Percentiles rank a stretch among this genome's conserved stretches.
phyloP scores from a whole-genome alignment of 2,113 vertebrate species.

The Dromas ardeola region DNA sequence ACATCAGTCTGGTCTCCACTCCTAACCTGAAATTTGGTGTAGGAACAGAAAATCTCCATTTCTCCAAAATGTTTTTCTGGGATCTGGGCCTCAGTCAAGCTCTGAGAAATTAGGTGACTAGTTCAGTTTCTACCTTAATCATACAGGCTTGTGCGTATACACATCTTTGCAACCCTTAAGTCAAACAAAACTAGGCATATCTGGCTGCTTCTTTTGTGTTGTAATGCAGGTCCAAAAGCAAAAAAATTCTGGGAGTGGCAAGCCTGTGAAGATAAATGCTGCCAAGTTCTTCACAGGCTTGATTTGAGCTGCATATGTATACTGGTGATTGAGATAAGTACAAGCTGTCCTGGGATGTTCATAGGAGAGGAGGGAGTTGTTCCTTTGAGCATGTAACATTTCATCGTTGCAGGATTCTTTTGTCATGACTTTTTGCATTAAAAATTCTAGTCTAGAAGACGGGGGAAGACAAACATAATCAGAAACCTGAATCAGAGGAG shows the following conservation, averaged over 20 bases:
- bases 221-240: neutral
- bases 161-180: neutral
- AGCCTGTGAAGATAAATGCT: neutral
- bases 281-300: neutral
- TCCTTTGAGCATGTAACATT: neutral
- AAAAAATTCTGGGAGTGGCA: neutral
- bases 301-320: neutral
- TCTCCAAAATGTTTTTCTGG: neutral
- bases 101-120: neutral
- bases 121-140: neutral
- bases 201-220: neutral
- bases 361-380: neutral
- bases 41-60: neutral
- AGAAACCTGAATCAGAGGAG: neutral
- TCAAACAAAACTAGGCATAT: neutral
- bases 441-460: neutral
- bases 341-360: slow-evolving; percentile 10
- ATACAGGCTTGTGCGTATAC: neutral
- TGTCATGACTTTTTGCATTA: neutral
- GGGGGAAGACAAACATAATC: neutral
- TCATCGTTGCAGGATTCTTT: neutral
- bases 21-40: neutral
- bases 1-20: neutral
- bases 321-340: neutral
- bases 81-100: neutral